Evolutionary conservation across 23 tunicate genomes (phyloP).

Genomic region (Botrylloides violaceus): DNA sequence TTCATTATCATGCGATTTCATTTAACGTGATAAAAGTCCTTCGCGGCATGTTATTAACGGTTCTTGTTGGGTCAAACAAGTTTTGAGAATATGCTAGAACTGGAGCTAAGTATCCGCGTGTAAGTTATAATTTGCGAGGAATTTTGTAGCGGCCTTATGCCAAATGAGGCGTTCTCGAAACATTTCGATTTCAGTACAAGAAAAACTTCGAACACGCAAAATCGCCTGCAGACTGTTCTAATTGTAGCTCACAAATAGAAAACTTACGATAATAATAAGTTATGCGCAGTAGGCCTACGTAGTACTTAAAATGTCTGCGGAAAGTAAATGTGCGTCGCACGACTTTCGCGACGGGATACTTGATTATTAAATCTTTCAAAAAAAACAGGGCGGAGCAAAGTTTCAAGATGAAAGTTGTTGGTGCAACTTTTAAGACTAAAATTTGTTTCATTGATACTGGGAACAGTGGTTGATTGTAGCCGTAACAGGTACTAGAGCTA

Average conservation of each 20-base stretch:
- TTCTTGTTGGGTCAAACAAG: not conserved
- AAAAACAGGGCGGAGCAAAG: no score
- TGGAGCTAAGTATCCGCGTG: not conserved
- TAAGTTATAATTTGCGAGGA: not conserved
- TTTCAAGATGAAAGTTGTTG: no score
- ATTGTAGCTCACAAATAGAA: not conserved
- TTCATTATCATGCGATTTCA: no score
- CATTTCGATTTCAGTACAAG: not conserved
- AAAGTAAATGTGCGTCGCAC: no score
- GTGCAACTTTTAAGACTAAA: no score
- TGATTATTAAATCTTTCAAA: no score
- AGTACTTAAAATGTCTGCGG: no score
- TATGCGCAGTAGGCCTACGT: no score
- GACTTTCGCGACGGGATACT: no score
- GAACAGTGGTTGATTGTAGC: no score
- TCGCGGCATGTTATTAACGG: not conserved
- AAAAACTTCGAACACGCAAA: not conserved
- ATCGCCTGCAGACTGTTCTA: constrained; percentile 1
- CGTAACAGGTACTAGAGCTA: no score
- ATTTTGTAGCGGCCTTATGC: not conserved
- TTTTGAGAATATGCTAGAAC: not conserved
- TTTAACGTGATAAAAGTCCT: not conserved
- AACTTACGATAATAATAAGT: not conserved
- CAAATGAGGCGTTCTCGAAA: not conserved
- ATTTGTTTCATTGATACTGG: no score